A percentile compares a stretch with the other conserved stretches of the same genome.
Conservation (phyloP, 2,113 vertebrate species). For the Capreolus pygargus region DNA sequence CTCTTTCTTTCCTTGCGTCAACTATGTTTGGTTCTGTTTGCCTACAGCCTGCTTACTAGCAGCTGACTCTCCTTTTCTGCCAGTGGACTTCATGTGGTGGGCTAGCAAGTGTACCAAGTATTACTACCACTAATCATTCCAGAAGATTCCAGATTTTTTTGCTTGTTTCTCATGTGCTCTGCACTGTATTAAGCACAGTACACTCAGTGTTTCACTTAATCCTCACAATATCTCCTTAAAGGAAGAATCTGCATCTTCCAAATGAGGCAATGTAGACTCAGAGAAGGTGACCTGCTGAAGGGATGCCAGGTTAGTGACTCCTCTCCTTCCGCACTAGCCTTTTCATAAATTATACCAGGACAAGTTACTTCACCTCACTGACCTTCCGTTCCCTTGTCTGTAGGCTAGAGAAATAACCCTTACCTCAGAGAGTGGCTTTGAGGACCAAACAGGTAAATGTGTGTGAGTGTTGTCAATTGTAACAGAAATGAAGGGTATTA, state of each 20-base stretch:
- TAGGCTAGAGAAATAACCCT: constrained; percentile 9
- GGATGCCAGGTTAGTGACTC: not conserved
- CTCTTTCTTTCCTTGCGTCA: not conserved
- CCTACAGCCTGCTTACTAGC: not conserved
- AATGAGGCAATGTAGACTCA: not conserved
- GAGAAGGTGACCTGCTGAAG: not conserved
- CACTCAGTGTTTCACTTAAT: not conserved
- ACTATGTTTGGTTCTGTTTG: not conserved
- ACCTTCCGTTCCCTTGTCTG: constrained; percentile 23
- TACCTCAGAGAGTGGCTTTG: not conserved
- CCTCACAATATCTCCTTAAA: not conserved
- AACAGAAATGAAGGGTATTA: not conserved
- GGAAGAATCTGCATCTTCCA: not conserved
- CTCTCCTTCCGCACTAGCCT: not conserved
- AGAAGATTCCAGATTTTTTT: not conserved
- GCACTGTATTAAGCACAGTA: not conserved
- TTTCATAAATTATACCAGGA: not conserved
- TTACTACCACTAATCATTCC: not conserved
- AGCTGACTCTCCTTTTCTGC: not conserved
- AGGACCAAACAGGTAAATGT: not conserved
- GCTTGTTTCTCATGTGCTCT: not conserved
- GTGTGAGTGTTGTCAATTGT: not conserved
- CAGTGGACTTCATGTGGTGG: not conserved
- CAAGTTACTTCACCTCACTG: not conserved
- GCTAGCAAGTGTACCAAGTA: not conserved